Evolutionary conservation across 1,140 invertebrate genomes (phyloP).

Genomic region (Achatina immaculata): DNA sequence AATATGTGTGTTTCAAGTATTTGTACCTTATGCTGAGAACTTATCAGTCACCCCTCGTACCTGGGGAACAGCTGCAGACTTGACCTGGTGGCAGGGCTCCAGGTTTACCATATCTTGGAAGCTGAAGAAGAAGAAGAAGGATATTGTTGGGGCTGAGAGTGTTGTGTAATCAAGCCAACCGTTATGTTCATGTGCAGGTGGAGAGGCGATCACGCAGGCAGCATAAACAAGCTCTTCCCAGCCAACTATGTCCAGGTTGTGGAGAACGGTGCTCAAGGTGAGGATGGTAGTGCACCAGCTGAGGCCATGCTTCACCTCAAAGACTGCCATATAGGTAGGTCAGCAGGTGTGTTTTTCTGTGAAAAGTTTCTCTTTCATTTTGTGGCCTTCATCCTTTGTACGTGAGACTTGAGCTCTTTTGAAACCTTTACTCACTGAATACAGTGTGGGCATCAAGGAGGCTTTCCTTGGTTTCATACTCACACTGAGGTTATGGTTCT

Average conservation of each 20-base stretch:
- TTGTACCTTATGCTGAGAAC: no score
- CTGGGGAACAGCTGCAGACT: neutral
- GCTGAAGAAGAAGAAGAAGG: no score
- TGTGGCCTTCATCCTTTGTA: no score
- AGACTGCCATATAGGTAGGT: conserved; percentile 27
- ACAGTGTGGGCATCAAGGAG: no score
- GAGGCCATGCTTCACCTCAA: conserved; percentile 3
- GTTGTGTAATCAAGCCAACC: neutral
- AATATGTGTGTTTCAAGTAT: no score
- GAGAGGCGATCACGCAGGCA: conserved; percentile 92
- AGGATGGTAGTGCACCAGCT: neutral
- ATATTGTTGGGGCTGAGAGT: no score
- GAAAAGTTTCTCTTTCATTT: no score
- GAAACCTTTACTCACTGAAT: no score
- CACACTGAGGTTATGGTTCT: no score
- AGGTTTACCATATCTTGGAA: neutral
- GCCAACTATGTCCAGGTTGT: conserved; percentile 93
- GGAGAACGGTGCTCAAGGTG: conserved; percentile 77
- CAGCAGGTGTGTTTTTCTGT: neutral
- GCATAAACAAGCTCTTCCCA: conserved; percentile 91
- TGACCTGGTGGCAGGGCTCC: neutral
- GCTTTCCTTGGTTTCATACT: no score
- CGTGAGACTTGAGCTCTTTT: no score
- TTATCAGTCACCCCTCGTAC: no score
- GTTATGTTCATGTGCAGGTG: conserved; percentile 73